These are phyloP conservation scores for Zygogramma bicolorata DNA, from an alignment of 2,888 invertebrate genomes.

Conservation along the genomic window DNA sequence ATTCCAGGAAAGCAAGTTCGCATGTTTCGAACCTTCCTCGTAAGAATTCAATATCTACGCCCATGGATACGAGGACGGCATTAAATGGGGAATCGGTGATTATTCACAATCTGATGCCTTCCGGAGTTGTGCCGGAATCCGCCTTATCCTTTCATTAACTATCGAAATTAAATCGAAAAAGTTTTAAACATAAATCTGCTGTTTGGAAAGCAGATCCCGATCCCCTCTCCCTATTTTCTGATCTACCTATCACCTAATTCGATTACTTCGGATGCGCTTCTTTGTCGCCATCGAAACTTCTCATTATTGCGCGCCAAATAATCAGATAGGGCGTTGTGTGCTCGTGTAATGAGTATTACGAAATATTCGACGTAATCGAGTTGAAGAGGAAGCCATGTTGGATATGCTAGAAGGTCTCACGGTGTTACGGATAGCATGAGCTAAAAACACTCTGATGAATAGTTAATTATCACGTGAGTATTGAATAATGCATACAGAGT, in stretches of 20 bases:
- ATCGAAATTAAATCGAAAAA: slow-evolving; percentile 60
- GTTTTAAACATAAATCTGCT: slow-evolving; percentile 58
- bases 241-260: slow-evolving; percentile 22
- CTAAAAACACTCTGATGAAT: too few species aligned
- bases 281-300: slow-evolving; percentile 5
- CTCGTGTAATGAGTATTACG: neutral
- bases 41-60: neutral
- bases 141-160: slow-evolving; percentile 56
- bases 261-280: slow-evolving; percentile 17
- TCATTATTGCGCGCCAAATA: neutral
- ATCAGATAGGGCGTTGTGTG: neutral
- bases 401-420: too few species aligned
- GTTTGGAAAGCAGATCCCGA: slow-evolving; percentile 48
- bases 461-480: too few species aligned
- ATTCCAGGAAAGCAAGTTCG: too few species aligned
- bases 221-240: slow-evolving; percentile 30
- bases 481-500: too few species aligned
- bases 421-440: too few species aligned
- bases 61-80: slow-evolving; percentile 51
- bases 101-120: slow-evolving; percentile 61
- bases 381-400: too few species aligned
- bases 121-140: slow-evolving; percentile 35
- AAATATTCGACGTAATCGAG: neutral
- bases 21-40: too few species aligned
- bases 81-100: slow-evolving; percentile 62